These are phyloP conservation scores for Pristionchus mayeri DNA, from an alignment of 2,888 invertebrate genomes.

Conservation along the genomic window DNA sequence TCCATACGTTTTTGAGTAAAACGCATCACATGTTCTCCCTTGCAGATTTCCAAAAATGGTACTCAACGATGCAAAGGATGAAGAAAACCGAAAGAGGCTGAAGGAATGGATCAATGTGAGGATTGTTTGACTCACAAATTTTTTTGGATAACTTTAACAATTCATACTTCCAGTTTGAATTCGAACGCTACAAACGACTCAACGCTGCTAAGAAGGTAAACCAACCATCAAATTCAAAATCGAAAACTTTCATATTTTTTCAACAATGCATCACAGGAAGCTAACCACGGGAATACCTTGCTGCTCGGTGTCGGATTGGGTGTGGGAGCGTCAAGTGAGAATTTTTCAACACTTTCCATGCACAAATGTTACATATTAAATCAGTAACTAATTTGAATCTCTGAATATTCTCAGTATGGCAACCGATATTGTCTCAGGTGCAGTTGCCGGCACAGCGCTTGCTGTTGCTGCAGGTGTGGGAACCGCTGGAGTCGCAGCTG, in stretches of 20 bases:
- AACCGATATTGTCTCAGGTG: conserved; percentile 52
- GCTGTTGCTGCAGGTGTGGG: conserved; percentile 74
- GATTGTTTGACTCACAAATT: no score
- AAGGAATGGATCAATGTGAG: conserved; percentile 74
- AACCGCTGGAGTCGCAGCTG: conserved; percentile 71
- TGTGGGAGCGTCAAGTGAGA: conserved; percentile 57
- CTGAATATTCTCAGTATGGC: no score
- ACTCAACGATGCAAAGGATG: conserved; percentile 60
- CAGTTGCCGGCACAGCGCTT: conserved; percentile 69
- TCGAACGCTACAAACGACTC: conserved; percentile 71
- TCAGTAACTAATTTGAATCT: background rate
- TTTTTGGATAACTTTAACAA: background rate
- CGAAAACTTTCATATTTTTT: no score
- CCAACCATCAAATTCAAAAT: no score
- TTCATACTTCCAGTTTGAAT: conserved; percentile 69
- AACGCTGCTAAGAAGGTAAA: conserved; percentile 73
- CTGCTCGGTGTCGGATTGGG: conserved; percentile 71
- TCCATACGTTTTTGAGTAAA: no score
- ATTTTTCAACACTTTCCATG: no score
- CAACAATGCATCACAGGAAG: background rate
- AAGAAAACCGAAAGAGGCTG: conserved; percentile 63
- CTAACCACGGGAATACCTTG: conserved; percentile 69
- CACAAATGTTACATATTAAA: no score
- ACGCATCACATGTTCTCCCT: no score
- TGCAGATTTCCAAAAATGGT: conserved; percentile 68